phyloP scores from a whole-genome alignment of 2,888 invertebrate genomes.

The Limnephilus auricula region DNA sequence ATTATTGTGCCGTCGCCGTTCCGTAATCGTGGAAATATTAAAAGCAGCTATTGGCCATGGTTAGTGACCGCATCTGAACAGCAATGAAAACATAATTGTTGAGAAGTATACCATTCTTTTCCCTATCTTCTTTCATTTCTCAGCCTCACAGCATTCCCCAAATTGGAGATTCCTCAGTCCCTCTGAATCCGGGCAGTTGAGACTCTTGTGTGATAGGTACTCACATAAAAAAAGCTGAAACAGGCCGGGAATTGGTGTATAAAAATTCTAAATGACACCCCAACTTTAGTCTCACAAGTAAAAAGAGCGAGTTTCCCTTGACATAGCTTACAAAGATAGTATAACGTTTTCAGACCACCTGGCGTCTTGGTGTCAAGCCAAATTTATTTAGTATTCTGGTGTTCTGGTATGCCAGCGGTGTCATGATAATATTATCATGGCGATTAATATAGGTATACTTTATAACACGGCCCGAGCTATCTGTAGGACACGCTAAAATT shows the following conservation, averaged over 20 bases:
- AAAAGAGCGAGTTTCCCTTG: background rate
- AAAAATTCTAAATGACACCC: background rate
- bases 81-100: no score
- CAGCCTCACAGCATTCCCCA: background rate
- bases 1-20: no score
- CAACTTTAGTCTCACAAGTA: background rate
- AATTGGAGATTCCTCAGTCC: background rate
- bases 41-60: no score
- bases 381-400: constrained; percentile 38
- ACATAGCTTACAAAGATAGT: background rate
- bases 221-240: no score
- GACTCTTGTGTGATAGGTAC: no score
- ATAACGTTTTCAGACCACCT: background rate
- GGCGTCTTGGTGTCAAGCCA: constrained; percentile 28
- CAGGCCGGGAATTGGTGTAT: no score
- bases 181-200: background rate
- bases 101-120: background rate
- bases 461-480: background rate
- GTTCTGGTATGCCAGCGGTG: background rate
- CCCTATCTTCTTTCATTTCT: background rate
- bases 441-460: background rate
- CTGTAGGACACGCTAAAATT: constrained; percentile 22
- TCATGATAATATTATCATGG: background rate
- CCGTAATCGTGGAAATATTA: no score
- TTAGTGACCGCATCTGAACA: background rate